A percentile compares a stretch with the other conserved stretches of the same genome.
phyloP scores from a whole-genome alignment of 2,113 vertebrate species.

The Dolichallabes microphthalmus region DNA sequence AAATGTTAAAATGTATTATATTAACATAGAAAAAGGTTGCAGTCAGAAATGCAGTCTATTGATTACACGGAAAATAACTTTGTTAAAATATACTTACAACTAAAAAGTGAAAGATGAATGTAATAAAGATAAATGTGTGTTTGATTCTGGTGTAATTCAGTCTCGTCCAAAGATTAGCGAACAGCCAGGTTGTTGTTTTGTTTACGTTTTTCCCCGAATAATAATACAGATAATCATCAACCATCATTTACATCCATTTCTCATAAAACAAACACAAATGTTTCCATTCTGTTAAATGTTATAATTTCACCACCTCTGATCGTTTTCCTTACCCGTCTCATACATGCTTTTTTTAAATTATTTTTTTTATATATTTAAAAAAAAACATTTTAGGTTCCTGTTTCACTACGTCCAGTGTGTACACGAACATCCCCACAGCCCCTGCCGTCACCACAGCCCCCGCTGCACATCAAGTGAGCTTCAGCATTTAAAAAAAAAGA shows the following conservation, averaged over 20 bases:
- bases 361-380: neutral
- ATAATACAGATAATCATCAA: neutral
- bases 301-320: neutral
- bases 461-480: conserved; percentile 58
- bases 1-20: neutral
- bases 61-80: no score
- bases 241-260: neutral
- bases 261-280: neutral
- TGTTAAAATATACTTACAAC: neutral
- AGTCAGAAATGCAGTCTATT: neutral
- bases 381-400: conserved; percentile 67
- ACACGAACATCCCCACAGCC: conserved; percentile 72
- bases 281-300: neutral
- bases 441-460: conserved; percentile 64
- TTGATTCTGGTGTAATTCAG: neutral
- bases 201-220: neutral
- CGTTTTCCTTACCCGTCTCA: neutral
- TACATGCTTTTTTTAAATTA: neutral
- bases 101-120: neutral
- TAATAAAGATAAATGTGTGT: neutral
- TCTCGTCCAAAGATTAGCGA: neutral
- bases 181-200: no score
- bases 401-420: conserved; percentile 77
- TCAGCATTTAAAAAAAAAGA: neutral
- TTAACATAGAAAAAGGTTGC: neutral